Percentiles rank a stretch among this genome's conserved stretches.
phyloP scores from a whole-genome alignment of 53 echinoderm and acorn worm genomes.

The Hippasteria phrygiana region DNA sequence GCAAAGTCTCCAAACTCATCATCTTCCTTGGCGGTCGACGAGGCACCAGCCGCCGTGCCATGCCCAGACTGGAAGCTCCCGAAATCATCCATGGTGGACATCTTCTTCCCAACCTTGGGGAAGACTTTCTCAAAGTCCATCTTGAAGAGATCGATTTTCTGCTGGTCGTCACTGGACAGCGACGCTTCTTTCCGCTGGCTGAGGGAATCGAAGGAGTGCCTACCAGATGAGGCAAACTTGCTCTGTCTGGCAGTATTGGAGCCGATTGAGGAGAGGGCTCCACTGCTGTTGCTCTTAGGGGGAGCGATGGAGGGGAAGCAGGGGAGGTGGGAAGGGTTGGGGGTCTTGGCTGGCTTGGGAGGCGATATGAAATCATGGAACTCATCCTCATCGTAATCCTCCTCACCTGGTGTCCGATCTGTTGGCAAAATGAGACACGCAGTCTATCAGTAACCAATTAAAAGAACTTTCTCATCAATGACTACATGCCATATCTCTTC shows the following conservation, averaged over 20 bases:
- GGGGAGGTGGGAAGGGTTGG: not conserved
- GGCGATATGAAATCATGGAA: slow-evolving; percentile 81
- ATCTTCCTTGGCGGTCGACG: not conserved
- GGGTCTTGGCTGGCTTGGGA: slow-evolving; percentile 36
- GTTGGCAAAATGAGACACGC: not conserved
- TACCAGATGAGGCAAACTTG: slow-evolving; percentile 53
- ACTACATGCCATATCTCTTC: not conserved
- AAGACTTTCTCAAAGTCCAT: slow-evolving; percentile 66
- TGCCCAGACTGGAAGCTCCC: slow-evolving; percentile 47
- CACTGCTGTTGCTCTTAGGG: slow-evolving; percentile 11
- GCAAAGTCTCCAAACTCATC: slow-evolving; percentile 90
- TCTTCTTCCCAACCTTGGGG: slow-evolving; percentile 55
- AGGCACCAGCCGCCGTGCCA: not conserved
- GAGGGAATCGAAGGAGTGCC: slow-evolving; percentile 24
- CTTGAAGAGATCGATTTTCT: slow-evolving; percentile 54
- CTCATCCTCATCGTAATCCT: slow-evolving; percentile 68
- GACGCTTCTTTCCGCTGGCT: not conserved
- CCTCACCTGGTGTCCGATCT: slow-evolving; percentile 81
- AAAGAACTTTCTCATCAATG: not conserved
- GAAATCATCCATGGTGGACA: slow-evolving; percentile 42
- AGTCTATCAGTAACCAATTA: not conserved
- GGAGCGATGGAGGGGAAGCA: slow-evolving; percentile 60
- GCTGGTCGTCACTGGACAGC: slow-evolving; percentile 11
- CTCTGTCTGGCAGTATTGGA: slow-evolving; percentile 15
- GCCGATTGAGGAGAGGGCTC: not conserved